These are phyloP conservation scores for Siniperca undulata DNA, from an alignment of 2,797 vertebrate species.

Conservation along the genomic window DNA sequence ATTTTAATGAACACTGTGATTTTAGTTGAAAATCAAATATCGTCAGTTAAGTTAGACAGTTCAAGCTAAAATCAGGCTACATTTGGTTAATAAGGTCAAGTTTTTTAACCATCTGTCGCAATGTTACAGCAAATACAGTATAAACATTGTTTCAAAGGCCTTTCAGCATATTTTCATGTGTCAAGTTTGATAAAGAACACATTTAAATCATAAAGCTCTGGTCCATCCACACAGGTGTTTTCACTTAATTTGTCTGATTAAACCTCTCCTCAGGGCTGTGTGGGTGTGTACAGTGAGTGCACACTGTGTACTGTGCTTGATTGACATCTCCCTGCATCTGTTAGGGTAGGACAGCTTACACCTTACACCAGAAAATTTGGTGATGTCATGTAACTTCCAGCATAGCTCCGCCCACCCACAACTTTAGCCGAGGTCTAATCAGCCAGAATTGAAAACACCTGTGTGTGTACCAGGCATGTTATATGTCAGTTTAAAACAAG, in stretches of 20 bases:
- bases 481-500: neutral
- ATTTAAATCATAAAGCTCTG: neutral
- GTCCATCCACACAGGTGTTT: constrained; percentile 10
- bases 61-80: neutral
- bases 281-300: neutral
- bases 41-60: too few relatives aligned
- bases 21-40: neutral
- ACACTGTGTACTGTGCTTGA: neutral
- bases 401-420: too few relatives aligned
- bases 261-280: neutral
- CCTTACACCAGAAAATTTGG: too few relatives aligned
- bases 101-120: neutral
- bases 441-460: neutral
- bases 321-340: neutral
- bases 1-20: neutral
- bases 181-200: neutral
- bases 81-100: neutral
- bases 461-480: neutral
- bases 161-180: constrained; percentile 13
- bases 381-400: too few relatives aligned
- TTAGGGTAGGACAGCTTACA: too few relatives aligned
- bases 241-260: neutral
- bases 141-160: neutral
- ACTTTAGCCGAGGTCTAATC: too few relatives aligned
- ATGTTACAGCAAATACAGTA: neutral